phyloP scores from a whole-genome alignment of 2,888 invertebrate species.

The Limenitis camilla region DNA sequence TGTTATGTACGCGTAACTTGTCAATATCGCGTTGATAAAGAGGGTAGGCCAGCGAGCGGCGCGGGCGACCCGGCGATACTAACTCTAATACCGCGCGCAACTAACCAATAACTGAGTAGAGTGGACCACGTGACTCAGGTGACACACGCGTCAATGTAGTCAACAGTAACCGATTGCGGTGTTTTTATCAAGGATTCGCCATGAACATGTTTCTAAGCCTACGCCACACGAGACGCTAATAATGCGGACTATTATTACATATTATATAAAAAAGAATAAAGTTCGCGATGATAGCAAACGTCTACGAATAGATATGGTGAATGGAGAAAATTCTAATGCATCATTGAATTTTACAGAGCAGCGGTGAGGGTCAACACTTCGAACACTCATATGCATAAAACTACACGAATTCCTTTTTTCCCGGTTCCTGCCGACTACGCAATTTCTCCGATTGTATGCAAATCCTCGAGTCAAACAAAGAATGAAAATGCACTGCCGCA shows the following conservation, averaged over 20 bases:
- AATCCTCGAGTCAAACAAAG: constrained; percentile 68
- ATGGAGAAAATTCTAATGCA: constrained; percentile 13
- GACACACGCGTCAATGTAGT: constrained; percentile 56
- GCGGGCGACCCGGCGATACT: constrained; percentile 60
- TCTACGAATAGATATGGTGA: background rate
- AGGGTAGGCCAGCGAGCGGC: constrained; percentile 54
- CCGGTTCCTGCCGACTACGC: constrained; percentile 51
- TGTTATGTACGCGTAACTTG: constrained; percentile 49
- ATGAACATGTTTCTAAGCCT: background rate
- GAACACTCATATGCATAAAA: constrained; percentile 51
- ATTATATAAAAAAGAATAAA: too few species aligned
- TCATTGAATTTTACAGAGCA: constrained; percentile 28
- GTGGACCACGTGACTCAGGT: constrained; percentile 68
- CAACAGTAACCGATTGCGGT: constrained; percentile 46
- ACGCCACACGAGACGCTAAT: background rate
- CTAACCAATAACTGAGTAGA: constrained; percentile 57
- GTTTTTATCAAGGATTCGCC: constrained; percentile 35
- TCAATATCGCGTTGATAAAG: constrained; percentile 50
- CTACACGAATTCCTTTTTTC: constrained; percentile 56
- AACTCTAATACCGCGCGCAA: constrained; percentile 49
- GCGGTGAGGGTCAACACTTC: constrained; percentile 37
- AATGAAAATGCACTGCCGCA: constrained; percentile 63
- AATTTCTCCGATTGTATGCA: constrained; percentile 72
- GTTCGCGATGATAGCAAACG: too few species aligned
- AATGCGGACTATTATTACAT: background rate